Evolutionary conservation across 2,113 vertebrate genomes (phyloP), one percentile per base, ranked within the genome.

Genomic region (Alethe castanea): DNA sequence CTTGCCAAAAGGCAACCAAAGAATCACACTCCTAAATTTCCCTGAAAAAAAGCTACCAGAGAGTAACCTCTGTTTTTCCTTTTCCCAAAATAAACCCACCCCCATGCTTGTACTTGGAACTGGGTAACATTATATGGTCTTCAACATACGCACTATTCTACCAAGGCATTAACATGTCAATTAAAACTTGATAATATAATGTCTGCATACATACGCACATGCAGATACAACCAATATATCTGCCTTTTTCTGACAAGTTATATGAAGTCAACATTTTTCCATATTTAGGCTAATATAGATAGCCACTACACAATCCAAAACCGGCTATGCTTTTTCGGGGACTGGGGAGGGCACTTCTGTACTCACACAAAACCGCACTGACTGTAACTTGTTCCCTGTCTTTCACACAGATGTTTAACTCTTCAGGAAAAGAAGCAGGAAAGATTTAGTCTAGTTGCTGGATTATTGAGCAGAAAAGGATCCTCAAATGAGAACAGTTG

Each of bases 11-110:
- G n/a, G 45, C 70, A 77, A 76, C 74, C 69, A 5, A 57, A 88
- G n/a, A 66, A 40, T 66, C 57, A 76, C 10, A 31, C 12, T 79
- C 50, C 25, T 72, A 85, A 42, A 80, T 23, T 33, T 61, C 19
- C 54, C 35, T 35, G 36, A 14, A 48, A 59, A 82, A 90, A 62
- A 82, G 8, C 56, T 78, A 77, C 24, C 6, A 52, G 29, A 59
- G 44, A 24, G 33, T 83, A 86, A 86, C 8, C n/a, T 48, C 50
- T 65, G 26, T 71, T 93, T 57, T 44, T 6, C 6, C 8, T 44
- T 29, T 38, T 81, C 72, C 71, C 62, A 88, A 94, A 95, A 94
- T 90, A 94, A 94, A 94, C 66, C 79, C 80, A 66, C 72, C 48
- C 52, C 54, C 82, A 70, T 19, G 9, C 76, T 66, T 42, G 29